phyloP scores from a whole-genome alignment of 2,888 invertebrate species.

The Heteromyza rotundicornis region DNA sequence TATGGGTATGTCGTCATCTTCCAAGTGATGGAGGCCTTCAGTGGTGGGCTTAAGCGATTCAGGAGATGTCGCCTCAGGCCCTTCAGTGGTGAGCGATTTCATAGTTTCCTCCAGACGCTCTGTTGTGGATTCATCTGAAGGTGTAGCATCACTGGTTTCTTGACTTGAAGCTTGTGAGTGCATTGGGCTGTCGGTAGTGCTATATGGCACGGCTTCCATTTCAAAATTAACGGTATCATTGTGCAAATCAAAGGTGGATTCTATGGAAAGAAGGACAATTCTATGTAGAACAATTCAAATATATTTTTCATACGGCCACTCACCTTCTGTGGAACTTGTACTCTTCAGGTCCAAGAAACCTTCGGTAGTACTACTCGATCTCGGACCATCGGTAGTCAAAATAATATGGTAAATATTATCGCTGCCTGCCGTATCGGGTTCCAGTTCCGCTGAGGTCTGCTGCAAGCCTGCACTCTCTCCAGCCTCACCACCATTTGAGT shows the following conservation, averaged over 20 bases:
- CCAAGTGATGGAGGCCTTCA: constrained; percentile 36
- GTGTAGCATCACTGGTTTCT: not conserved
- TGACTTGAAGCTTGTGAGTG: not conserved
- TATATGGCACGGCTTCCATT: constrained; percentile 1
- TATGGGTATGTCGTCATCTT: constrained; percentile 50
- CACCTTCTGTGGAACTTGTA: constrained; percentile 28
- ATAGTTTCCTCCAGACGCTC: not conserved
- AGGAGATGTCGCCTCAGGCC: constrained; percentile 25
- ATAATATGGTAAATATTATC: constrained; percentile 55
- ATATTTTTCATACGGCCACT: too few species aligned
- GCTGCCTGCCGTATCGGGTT: constrained; percentile 56
- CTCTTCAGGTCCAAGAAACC: constrained; percentile 27
- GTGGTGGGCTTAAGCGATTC: constrained; percentile 21
- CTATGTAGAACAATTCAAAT: too few species aligned
- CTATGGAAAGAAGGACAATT: too few species aligned
- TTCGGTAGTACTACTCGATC: constrained; percentile 25
- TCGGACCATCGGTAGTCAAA: constrained; percentile 51
- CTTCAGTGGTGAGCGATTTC: constrained; percentile 36
- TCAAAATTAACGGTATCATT: constrained; percentile 10
- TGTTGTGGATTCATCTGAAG: not conserved
- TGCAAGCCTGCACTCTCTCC: constrained; percentile 23
- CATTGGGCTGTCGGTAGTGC: not conserved
- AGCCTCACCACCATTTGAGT: not conserved
- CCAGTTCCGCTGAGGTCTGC: constrained; percentile 35
- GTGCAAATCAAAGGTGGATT: constrained; percentile 10